These are phyloP conservation scores for Rana temporaria DNA, from an alignment of 2,113 vertebrate species.

Conservation along the genomic window DNA sequence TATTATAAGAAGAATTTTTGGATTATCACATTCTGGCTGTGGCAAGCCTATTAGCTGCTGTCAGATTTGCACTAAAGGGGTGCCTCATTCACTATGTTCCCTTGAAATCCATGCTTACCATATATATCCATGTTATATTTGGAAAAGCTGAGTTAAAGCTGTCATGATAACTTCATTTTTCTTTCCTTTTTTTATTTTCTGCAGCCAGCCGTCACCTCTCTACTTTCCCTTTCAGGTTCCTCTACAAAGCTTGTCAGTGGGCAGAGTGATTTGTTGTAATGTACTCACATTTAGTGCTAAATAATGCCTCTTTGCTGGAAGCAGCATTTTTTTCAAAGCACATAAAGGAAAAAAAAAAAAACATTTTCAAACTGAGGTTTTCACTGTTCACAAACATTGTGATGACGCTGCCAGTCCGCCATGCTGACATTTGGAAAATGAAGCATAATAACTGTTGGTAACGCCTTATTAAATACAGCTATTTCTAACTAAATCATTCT, in stretches of 20 bases:
- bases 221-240: background rate
- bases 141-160: background rate
- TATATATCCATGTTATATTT: too few relatives aligned
- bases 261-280: background rate
- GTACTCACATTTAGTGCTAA: background rate
- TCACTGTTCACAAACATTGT: background rate
- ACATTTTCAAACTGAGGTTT: background rate
- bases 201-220: background rate
- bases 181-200: background rate
- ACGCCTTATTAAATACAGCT: background rate
- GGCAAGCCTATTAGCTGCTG: too few relatives aligned
- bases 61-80: too few relatives aligned
- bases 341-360: constrained; percentile 5
- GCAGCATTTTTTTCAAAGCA: background rate
- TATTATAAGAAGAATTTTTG: too few relatives aligned
- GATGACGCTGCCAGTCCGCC: background rate
- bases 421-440: background rate
- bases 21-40: too few relatives aligned
- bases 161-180: background rate
- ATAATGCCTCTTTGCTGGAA: constrained; percentile 11
- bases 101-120: too few relatives aligned
- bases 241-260: background rate
- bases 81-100: too few relatives aligned
- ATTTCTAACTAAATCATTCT: background rate
- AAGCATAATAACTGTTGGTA: background rate